Base-by-base conservation (phyloP, 2,888 invertebrate species). In the Eupithecia tripunctaria region DNA sequence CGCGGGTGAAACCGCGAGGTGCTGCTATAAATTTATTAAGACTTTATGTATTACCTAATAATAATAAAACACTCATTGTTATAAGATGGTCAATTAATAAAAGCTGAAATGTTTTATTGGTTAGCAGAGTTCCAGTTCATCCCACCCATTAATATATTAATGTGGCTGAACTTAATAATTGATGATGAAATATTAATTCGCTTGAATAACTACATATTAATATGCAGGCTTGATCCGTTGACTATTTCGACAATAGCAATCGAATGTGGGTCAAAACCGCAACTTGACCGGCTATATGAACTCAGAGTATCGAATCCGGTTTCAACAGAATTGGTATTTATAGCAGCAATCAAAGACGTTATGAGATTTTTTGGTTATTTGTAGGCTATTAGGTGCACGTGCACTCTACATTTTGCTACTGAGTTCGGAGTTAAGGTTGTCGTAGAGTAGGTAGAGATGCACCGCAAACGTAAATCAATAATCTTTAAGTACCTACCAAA, bases 211-310 rank as follows among this genome's bases (percentile, higher is more conserved):
- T n/a, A n/a, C 29, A 4, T 4, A 29, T 29, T 29, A 29, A 29
- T 29, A 29, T 29, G 29, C 36, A 7, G 36, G 8, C 8, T 72
- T 51, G 32, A 68, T 66, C 60, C 43, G 41, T 67, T 62, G 70
- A 47, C 69, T 73, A 75, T 79, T 75, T 75, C 73, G 75, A 75
- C 70, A 70, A 77, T 71, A 71, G 71, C 67, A 65, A 65, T 67
- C 67, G 70, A 74, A 79, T 79, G 78, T 79, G 70, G 79, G 79
- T 78, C 79, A 79, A 78, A 76, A 79, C 76, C 75, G 76, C 75
- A 76, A 71, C 64, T 74, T 69, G 59, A 69, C 18, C 64, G 68
- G 67, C 74, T 63, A 65, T 71, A 70, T 75, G 66, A 72, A 73
- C 73, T 67, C 51, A 74, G 68, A 75, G 67, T 73, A 66, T 56